These are phyloP conservation scores for Hydrotaea diabolus DNA, from an alignment of 2,888 invertebrate species.

Conservation along the genomic window DNA sequence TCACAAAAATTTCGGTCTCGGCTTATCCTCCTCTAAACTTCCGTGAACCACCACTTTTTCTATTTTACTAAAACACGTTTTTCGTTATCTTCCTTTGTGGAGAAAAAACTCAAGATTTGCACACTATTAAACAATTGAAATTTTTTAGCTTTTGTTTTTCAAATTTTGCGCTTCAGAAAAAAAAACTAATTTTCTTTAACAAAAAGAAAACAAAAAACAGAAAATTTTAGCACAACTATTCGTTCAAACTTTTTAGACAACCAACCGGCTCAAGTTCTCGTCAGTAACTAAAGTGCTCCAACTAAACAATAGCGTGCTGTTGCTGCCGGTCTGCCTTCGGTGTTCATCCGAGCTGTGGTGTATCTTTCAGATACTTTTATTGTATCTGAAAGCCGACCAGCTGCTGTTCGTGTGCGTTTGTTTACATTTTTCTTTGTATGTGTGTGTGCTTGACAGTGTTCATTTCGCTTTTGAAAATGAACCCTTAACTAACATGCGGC, in stretches of 20 bases:
- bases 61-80: constrained; percentile 13
- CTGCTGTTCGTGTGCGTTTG: constrained; percentile 20
- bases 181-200: background rate
- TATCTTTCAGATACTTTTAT: constrained; percentile 66
- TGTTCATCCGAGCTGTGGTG: constrained; percentile 38
- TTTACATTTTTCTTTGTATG: constrained; percentile 21
- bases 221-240: background rate
- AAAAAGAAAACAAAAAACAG: background rate
- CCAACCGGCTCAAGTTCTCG: constrained; percentile 68
- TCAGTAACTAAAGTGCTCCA: constrained; percentile 61
- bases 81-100: background rate
- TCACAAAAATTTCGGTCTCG: constrained; percentile 32
- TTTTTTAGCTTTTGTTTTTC: constrained; percentile 24
- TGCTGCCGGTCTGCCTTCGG: constrained; percentile 52
- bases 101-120: constrained; percentile 2
- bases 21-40: background rate
- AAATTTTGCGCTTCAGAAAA: constrained; percentile 48
- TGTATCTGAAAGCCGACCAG: background rate
- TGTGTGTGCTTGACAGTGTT: background rate
- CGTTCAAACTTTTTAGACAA: constrained; percentile 41
- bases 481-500: constrained; percentile 29
- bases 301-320: constrained; percentile 37
- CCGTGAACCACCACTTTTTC: constrained; percentile 46
- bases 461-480: constrained; percentile 6
- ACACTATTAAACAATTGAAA: constrained; percentile 29